Conservation (phyloP, 2,797 vertebrate genomes). For the Enteromius radiatus region DNA sequence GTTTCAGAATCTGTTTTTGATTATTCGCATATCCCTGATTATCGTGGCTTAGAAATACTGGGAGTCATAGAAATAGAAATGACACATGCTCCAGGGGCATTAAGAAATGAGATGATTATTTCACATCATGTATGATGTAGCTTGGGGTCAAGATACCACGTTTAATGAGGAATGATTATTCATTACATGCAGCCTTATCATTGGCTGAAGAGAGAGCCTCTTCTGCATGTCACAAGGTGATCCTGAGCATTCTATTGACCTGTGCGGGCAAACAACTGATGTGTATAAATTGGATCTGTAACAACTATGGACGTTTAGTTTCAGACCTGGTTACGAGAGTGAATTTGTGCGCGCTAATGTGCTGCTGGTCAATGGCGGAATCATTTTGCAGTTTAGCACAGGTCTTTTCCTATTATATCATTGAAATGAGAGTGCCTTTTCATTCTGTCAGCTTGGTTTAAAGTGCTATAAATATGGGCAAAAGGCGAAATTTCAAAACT, state of each 20-base stretch:
- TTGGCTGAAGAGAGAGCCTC: slow-evolving; percentile 54
- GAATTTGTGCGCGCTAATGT: slow-evolving; percentile 68
- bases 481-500: slow-evolving; percentile 66
- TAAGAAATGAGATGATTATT: slow-evolving; percentile 43
- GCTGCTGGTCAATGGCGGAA: slow-evolving; percentile 64
- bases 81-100: slow-evolving; percentile 3
- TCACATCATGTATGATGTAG: slow-evolving; percentile 36
- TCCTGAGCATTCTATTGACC: slow-evolving; percentile 69
- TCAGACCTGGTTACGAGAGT: slow-evolving; percentile 67
- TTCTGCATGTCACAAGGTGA: slow-evolving; percentile 79
- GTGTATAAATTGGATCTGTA: slow-evolving; percentile 76
- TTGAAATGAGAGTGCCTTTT: slow-evolving; percentile 67
- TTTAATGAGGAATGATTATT: slow-evolving; percentile 63
- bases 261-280: slow-evolving; percentile 60
- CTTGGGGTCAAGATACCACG: slow-evolving; percentile 15
- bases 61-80: not conserved
- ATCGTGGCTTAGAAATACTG: not conserved
- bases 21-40: not conserved
- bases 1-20: not conserved
- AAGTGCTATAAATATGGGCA: slow-evolving; percentile 66
- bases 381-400: slow-evolving; percentile 72
- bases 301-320: slow-evolving; percentile 73
- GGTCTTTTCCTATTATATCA: slow-evolving; percentile 71
- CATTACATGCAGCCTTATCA: slow-evolving; percentile 63
- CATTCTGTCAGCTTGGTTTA: slow-evolving; percentile 67